phyloP scores from a whole-genome alignment of 2,888 invertebrate species.

The Cerastis leucographa region DNA sequence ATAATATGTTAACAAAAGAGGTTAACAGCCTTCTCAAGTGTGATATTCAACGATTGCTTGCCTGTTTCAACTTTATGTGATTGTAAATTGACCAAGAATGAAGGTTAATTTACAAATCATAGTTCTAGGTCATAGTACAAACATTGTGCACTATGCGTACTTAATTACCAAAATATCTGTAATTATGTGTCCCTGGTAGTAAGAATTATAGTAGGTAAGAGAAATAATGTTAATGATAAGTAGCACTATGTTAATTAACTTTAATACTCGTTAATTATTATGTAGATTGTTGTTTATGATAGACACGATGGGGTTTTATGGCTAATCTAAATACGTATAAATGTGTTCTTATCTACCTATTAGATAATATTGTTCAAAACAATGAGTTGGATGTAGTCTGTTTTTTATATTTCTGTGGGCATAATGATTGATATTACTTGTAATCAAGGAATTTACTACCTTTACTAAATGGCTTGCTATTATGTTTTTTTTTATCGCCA shows the following conservation, averaged over 20 bases:
- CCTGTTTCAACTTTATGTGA: slow-evolving; percentile 12
- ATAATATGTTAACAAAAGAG: slow-evolving; percentile 25
- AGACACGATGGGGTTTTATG: not conserved
- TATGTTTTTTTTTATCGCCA: not conserved
- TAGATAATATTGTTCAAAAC: not conserved
- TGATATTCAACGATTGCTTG: slow-evolving; percentile 22
- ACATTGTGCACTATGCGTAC: not conserved
- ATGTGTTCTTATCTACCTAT: not conserved
- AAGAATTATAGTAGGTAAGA: not conserved
- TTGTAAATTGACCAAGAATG: slow-evolving; percentile 30
- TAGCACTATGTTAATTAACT: not conserved
- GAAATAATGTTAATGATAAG: slow-evolving; percentile 1
- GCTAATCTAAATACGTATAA: not conserved
- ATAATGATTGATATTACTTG: not conserved
- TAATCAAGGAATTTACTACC: not conserved
- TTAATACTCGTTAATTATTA: slow-evolving; percentile 5
- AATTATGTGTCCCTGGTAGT: not conserved
- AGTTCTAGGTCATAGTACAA: not conserved
- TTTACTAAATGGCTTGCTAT: not conserved
- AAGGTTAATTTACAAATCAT: slow-evolving; percentile 10
- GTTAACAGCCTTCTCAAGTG: slow-evolving; percentile 25
- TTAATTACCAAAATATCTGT: slow-evolving; percentile 8
- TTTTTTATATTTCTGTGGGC: not conserved
- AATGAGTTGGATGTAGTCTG: no score
- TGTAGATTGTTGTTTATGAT: slow-evolving; percentile 1